Evolutionary conservation across 30 jellyfish, hydroid and myxozoan species (phyloP).

Genomic region (Aurelia aurita complex sp. Pacific): DNA sequence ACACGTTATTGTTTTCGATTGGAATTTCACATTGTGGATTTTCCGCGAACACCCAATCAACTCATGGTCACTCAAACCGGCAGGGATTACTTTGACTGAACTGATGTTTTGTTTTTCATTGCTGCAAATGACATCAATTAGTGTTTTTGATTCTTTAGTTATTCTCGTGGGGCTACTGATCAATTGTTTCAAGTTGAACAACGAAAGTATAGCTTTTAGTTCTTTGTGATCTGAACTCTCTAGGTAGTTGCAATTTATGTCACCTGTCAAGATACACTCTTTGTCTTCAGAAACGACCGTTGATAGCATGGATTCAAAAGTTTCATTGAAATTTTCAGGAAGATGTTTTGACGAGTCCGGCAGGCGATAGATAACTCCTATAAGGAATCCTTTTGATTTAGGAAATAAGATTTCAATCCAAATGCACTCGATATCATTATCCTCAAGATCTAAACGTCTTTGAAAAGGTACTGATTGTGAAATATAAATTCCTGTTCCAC

Average conservation of each 20-base stretch:
- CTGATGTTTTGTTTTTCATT: slow-evolving; percentile 51
- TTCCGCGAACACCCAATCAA: slow-evolving; percentile 31
- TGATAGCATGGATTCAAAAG: slow-evolving; percentile 42
- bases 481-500: slow-evolving; percentile 35
- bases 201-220: slow-evolving; percentile 20
- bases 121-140: slow-evolving; percentile 53
- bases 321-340: slow-evolving; percentile 26
- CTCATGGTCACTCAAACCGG: slow-evolving; percentile 61
- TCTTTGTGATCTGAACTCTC: slow-evolving; percentile 23
- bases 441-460: slow-evolving; percentile 60
- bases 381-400: slow-evolving; percentile 35
- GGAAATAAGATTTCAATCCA: slow-evolving; percentile 54
- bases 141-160: slow-evolving; percentile 40
- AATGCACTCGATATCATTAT: slow-evolving; percentile 38
- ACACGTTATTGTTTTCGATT: no score
- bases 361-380: slow-evolving; percentile 59
- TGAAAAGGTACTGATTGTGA: slow-evolving; percentile 50
- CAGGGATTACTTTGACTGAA: slow-evolving; percentile 54
- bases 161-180: slow-evolving; percentile 45
- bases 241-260: not conserved
- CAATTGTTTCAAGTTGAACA: slow-evolving; percentile 50
- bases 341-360: slow-evolving; percentile 60
- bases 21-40: slow-evolving; percentile 20
- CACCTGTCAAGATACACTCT: slow-evolving; percentile 46
- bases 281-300: slow-evolving; percentile 29